phyloP scores from a whole-genome alignment of 2,113 vertebrate genomes.

The Stegastes partitus region DNA sequence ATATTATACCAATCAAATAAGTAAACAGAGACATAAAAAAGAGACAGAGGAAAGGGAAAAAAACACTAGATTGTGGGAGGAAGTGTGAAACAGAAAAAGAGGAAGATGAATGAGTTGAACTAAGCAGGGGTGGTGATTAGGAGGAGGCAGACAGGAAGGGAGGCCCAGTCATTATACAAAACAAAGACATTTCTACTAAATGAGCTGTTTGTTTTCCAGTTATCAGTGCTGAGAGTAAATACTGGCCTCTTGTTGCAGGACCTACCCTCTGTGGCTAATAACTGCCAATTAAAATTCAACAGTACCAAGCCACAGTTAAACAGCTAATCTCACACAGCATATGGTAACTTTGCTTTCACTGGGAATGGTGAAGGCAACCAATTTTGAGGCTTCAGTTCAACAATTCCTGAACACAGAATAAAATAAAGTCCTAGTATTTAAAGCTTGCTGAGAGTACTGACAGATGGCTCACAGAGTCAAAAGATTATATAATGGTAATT shows the following conservation, averaged over 20 bases:
- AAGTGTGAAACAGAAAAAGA: not conserved
- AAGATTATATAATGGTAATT: not conserved
- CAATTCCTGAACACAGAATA: not conserved
- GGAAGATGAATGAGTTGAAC: not conserved
- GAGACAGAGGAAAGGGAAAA: not conserved
- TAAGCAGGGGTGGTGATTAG: constrained; percentile 34
- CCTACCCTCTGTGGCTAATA: constrained; percentile 47
- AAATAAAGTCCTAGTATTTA: not conserved
- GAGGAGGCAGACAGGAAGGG: constrained; percentile 30
- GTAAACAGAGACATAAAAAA: not conserved
- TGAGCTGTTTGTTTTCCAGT: constrained; percentile 44
- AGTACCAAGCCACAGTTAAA: constrained; percentile 10
- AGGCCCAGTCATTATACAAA: constrained; percentile 31
- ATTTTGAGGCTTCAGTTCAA: constrained; percentile 3
- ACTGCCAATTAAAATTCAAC: constrained; percentile 43
- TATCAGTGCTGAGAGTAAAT: constrained; percentile 51
- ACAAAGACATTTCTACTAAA: constrained; percentile 48
- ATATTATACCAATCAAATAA: too few species aligned
- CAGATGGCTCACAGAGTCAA: not conserved
- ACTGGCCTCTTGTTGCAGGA: constrained; percentile 26
- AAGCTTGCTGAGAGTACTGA: not conserved
- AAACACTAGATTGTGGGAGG: too few species aligned
- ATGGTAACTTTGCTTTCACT: not conserved
- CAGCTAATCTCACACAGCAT: constrained; percentile 6
- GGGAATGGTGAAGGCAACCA: not conserved